These are phyloP conservation scores for Caretta caretta DNA, from an alignment of 2,113 vertebrate genomes.

Conservation along the genomic window DNA sequence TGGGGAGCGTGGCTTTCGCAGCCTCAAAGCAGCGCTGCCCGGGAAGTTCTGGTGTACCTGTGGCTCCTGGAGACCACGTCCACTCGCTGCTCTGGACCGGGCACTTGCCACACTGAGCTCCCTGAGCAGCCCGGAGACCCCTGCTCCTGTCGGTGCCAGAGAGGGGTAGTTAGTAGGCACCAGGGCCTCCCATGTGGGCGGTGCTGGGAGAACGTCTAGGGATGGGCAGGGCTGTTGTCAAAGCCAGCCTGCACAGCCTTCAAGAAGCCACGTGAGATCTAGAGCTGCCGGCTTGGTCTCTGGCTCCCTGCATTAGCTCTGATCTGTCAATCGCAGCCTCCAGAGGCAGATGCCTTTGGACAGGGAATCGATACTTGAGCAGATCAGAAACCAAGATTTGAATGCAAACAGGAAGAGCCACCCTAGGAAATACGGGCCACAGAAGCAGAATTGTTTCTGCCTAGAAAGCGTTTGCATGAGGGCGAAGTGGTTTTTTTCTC, in stretches of 20 bases:
- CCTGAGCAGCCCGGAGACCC: too few relatives aligned
- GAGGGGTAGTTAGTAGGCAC: too few relatives aligned
- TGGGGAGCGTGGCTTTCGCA: background rate
- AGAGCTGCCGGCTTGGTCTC: background rate
- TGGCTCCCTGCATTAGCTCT: background rate
- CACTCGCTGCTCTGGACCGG: background rate
- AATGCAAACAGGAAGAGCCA: background rate
- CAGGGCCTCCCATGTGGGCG: too few relatives aligned
- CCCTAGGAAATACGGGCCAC: background rate
- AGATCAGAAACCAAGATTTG: background rate
- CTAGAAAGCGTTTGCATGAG: background rate
- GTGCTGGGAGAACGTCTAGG: background rate
- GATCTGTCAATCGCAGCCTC: background rate
- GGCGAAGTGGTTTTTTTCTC: background rate
- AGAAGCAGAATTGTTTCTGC: background rate
- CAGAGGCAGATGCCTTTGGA: background rate
- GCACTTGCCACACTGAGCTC: background rate
- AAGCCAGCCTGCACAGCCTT: background rate
- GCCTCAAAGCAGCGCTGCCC: background rate
- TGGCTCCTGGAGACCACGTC: background rate
- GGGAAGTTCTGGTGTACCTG: background rate
- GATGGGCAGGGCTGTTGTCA: background rate
- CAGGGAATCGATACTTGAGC: background rate
- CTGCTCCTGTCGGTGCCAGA: background rate
- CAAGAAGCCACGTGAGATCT: background rate